Percentiles rank a stretch among this genome's conserved stretches.
phyloP scores from a whole-genome alignment of 2,797 vertebrate genomes.

The Trachurus trachurus region DNA sequence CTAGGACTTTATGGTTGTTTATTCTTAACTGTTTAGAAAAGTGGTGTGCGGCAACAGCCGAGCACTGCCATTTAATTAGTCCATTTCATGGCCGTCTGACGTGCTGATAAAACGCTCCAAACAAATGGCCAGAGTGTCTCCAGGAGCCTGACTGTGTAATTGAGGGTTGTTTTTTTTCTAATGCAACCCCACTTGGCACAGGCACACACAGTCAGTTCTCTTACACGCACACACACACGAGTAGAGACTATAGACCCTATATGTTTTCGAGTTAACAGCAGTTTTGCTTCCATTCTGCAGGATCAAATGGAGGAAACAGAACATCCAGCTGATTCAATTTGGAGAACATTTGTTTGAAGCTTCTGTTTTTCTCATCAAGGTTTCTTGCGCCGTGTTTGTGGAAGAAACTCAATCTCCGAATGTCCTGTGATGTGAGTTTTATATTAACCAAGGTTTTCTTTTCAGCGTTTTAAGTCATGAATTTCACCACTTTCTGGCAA shows the following conservation, averaged over 20 bases:
- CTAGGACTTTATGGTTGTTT: slow-evolving; percentile 45
- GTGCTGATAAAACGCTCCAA: slow-evolving; percentile 76
- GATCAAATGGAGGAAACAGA: slow-evolving; percentile 43
- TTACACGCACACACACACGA: neutral
- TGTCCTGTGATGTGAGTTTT: slow-evolving; percentile 56
- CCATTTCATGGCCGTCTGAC: slow-evolving; percentile 69
- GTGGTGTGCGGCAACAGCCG: slow-evolving; percentile 54
- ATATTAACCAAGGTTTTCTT: slow-evolving; percentile 61
- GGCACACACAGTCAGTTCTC: slow-evolving; percentile 5
- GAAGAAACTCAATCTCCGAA: slow-evolving; percentile 70
- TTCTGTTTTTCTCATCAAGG: slow-evolving; percentile 78
- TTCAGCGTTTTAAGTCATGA: slow-evolving; percentile 53
- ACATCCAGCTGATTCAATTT: slow-evolving; percentile 71
- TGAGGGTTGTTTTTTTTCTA: slow-evolving; percentile 73
- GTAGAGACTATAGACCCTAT: slow-evolving; percentile 3
- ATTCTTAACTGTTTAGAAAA: slow-evolving; percentile 64
- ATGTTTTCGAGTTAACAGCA: slow-evolving; percentile 21
- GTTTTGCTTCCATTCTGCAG: slow-evolving; percentile 37
- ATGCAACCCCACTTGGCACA: slow-evolving; percentile 58
- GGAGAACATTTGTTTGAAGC: slow-evolving; percentile 55
- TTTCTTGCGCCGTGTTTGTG: slow-evolving; percentile 46
- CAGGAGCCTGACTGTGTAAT: slow-evolving; percentile 72
- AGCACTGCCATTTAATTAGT: slow-evolving; percentile 65
- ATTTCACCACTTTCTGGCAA: slow-evolving; percentile 62
- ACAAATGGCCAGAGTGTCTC: slow-evolving; percentile 72